These are phyloP conservation scores for Phataginus tricuspis DNA, from an alignment of 2,797 vertebrate species.

Conservation along the genomic window DNA sequence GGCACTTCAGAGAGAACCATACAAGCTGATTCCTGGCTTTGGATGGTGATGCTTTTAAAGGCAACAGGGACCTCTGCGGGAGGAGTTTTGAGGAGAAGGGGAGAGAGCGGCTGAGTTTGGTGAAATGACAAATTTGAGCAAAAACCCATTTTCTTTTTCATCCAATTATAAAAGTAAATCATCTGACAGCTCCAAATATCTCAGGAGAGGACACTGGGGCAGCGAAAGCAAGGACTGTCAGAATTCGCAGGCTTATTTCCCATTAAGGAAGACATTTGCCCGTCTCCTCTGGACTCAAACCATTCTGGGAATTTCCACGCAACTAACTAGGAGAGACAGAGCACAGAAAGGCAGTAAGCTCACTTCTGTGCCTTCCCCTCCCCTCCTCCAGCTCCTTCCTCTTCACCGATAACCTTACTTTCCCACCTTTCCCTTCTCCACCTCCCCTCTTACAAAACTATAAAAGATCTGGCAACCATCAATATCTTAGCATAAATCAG, in stretches of 20 bases:
- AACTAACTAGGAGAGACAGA: not conserved
- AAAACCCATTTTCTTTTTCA: not conserved
- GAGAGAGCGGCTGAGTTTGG: not conserved
- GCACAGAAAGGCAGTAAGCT: not conserved
- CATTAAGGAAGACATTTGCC: not conserved
- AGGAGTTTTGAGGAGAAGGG: not conserved
- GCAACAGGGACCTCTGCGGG: not conserved
- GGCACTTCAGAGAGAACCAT: not conserved
- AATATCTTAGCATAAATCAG: constrained; percentile 7
- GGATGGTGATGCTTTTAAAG: not conserved
- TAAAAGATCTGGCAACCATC: not conserved
- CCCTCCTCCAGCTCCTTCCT: not conserved
- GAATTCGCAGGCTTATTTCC: not conserved
- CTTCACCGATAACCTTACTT: not conserved
- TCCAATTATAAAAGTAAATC: not conserved
- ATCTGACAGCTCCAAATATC: not conserved
- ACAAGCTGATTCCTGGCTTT: not conserved
- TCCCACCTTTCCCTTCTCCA: not conserved
- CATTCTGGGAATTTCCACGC: not conserved
- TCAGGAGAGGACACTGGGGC: not conserved
- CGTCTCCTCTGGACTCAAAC: not conserved
- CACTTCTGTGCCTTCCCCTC: not conserved
- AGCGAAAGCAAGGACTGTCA: not conserved
- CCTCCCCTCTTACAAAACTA: not conserved
- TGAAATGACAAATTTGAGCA: not conserved